Evolutionary conservation across 2,888 invertebrate genomes (phyloP), one percentile per base, ranked within the genome.

Genomic region (Dromius quadrimaculatus): DNA sequence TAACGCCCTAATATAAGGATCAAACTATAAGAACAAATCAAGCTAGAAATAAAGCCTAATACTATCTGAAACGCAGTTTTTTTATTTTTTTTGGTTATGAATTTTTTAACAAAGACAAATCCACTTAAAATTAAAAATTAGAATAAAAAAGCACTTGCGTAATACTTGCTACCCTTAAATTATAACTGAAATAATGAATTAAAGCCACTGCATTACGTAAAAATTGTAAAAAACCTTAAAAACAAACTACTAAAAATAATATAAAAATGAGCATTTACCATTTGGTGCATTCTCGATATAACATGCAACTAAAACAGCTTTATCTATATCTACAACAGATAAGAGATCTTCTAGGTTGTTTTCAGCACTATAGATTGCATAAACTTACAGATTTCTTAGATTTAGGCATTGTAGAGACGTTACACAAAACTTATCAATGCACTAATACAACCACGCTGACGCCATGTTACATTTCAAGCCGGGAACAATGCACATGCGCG

Each of bases 21-120:
- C 28, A 15, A 41, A 72, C 47, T 28, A 57, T 54, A 28, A 64
- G 72, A 73, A 64, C 62, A 41, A 72, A 70, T 59, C 71, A 73
- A 68, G 1, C n/a, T 11, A 34, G 23, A 69, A 41, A 66, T 50
- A 41, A 19, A 64, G 64, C 38, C 1, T n/a, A 47, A 47, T n/a
- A 15, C 19, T 20, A 43, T 8, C 9, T 2, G n/a, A 47, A 57
- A 45, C 23, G 13, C 41, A 43, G 11, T 79, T 79, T 80, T 81
- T 80, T 79, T 78, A 76, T 78, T 79, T 82, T 82, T 81, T 81
- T 81, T 81, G 81, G 83, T 83, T 83, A 83, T 83, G 81, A 83
- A 82, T 83, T 82, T 82, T 82, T 82, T 81, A 82, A 78, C 74
- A 76, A 73, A 75, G 74, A 76, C 68, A 71, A 72, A 73, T 65